phyloP scores from a whole-genome alignment of 2,888 invertebrate species.

The Anorthoa munda region DNA sequence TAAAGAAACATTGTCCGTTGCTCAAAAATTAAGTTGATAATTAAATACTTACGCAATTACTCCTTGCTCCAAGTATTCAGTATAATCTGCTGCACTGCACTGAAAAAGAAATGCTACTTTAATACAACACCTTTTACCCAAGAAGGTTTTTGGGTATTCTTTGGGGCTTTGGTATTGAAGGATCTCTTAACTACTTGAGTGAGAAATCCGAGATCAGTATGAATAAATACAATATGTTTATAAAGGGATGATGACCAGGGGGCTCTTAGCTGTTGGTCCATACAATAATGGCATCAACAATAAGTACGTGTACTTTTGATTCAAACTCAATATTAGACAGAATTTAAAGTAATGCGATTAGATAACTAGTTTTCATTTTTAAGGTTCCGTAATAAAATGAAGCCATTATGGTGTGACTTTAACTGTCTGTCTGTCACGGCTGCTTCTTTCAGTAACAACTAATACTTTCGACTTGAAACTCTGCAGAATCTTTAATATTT shows the following conservation, averaged over 20 bases:
- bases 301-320: background rate
- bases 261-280: background rate
- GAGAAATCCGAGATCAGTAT: too few species aligned
- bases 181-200: too few species aligned
- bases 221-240: too few species aligned
- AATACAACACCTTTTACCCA: background rate
- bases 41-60: slow-evolving; percentile 21
- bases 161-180: background rate
- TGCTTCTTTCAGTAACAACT: too few species aligned
- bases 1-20: background rate
- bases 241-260: too few species aligned
- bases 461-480: too few species aligned
- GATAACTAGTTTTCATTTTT: background rate
- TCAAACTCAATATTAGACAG: background rate
- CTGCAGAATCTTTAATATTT: too few species aligned
- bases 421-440: background rate
- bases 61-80: rapidly evolving
- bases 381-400: background rate
- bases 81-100: rapidly evolving
- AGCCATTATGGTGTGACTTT: too few species aligned
- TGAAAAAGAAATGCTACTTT: slow-evolving; percentile 18
- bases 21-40: background rate
- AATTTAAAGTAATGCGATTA: background rate
- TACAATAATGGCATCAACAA: too few species aligned
- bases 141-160: background rate